Evolutionary conservation across 2,888 invertebrate species (phyloP), one percentile per base, ranked within the genome.

Genomic region (Thysanoteuthis rhombus): DNA sequence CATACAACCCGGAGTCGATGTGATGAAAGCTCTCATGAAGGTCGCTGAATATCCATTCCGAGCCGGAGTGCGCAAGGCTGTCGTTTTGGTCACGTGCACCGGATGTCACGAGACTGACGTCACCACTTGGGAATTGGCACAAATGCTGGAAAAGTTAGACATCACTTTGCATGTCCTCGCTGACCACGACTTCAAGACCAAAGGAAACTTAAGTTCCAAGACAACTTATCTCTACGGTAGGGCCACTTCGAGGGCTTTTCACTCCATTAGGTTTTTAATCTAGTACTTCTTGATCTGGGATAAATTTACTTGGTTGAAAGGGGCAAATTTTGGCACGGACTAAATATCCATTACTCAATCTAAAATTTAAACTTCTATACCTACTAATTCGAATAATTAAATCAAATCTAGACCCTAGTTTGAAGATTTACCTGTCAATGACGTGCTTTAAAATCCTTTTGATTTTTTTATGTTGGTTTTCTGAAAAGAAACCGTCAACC

Each of bases 41-140:
- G 97, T 98, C 0, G 96, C 98, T 32, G 97, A 98, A 1, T 98
- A 98, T 97, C 98, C 98, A 94, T 98, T 98, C 97, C 98, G 99
- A 52, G 98, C 98, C 1, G 99, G 98, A 0, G 98, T 98, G 42
- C 98, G 98, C 0, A 98, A 98, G 96, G 98, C 98, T 6, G 98
- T 99, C 94, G 97, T 99, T 94, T 97, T 99, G 92, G 96, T 99
- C 96, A 75, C n/a, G n/a, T 16, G 75, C 75, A 75, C n/a, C 75
- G 75, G 75, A 16, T 75, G 75, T 75, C 75, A 75, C 16, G 75
- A 75, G 95, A 95, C 93, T 95, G 94, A 93, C 94, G 94, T 32
- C 12, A 75, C 75, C 16, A 75, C 16, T 36, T 92, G 90, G 38
- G 90, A 93, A 40, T 45, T 96, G 32, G 93, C 93, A 40, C 47